Percentiles rank a stretch among this genome's conserved stretches.
These are phyloP conservation scores for Lasioglossum leucozonium DNA, from an alignment of 2,888 invertebrate species.

Conservation along the genomic window DNA sequence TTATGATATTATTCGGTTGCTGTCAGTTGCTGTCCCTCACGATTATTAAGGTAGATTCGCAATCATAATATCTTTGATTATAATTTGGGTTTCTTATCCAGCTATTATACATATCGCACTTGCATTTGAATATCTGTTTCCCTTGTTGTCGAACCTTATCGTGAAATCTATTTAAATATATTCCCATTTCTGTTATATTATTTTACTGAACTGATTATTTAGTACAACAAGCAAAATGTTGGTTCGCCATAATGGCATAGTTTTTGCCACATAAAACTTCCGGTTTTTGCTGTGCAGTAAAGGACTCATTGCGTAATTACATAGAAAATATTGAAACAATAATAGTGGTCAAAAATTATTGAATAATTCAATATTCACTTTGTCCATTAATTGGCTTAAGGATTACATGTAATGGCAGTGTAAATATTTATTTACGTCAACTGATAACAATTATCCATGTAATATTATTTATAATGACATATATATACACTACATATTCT, in stretches of 20 bases:
- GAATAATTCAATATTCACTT: background rate
- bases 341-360: background rate
- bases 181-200: background rate
- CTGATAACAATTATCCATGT: background rate
- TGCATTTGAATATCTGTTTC: background rate
- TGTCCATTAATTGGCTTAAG: background rate
- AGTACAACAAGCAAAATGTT: background rate
- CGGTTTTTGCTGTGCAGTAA: background rate
- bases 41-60: background rate
- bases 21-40: background rate
- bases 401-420: background rate
- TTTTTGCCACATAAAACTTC: background rate
- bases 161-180: background rate
- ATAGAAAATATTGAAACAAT: background rate
- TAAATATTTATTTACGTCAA: background rate
- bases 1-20: background rate
- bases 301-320: background rate
- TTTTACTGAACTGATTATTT: background rate
- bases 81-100: background rate
- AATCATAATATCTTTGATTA: background rate
- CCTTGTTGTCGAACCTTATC: background rate
- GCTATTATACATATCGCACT: background rate
- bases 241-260: background rate
- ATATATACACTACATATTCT: background rate
- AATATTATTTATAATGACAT: background rate